Evolutionary conservation across 2,888 invertebrate species (phyloP), one percentile per base, ranked within the genome.

Genomic region (Auanema freiburgensis): DNA sequence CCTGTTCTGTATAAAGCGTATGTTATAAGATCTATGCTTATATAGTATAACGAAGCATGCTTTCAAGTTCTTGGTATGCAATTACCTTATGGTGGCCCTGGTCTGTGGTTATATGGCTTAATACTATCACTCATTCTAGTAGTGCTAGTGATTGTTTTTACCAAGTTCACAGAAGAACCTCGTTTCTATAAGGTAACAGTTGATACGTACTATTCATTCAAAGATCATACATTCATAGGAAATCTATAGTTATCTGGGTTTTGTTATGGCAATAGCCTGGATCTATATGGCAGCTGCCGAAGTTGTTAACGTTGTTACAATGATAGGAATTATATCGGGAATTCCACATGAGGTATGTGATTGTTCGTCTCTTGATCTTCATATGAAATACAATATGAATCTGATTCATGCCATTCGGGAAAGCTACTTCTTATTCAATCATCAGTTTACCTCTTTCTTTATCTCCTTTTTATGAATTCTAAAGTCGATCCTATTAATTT

Each of bases 251-350:
- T 88, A 88, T 79, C 71, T 87, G 12, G 89, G 88, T 57, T 89
- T 89, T 82, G 67, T 86, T n/a, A 85, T 86, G 49, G 87, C 88
- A 43, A 87, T 89, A 62, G 81, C 88, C 41, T 87, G 88, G 83
- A 89, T 90, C 53, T 89, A 88, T 80, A 80, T 86, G 46, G 83
- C 89, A 23, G 89, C 90, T 33, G 86, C 86, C 71, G 90, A 90
- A 84, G 87, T 89, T 56, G 87, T 89, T 43, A 51, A 42, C 52
- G 81, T 87, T 46, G 84, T 89, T 40, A 84, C 87, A 83, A 86
- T 88, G 58, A 81, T 89, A 65, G 89, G 89, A 41, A 85, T 88
- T 57, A 86, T 88, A 16, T 86, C 88, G 59, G 64, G 67, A 10
- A 43, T 77, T 10, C 73, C 78, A 16, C 67, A 69, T 53, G 77